These are phyloP conservation scores for Enteromius thamalakanensis DNA, from an alignment of 2,797 vertebrate genomes.

Conservation along the genomic window DNA sequence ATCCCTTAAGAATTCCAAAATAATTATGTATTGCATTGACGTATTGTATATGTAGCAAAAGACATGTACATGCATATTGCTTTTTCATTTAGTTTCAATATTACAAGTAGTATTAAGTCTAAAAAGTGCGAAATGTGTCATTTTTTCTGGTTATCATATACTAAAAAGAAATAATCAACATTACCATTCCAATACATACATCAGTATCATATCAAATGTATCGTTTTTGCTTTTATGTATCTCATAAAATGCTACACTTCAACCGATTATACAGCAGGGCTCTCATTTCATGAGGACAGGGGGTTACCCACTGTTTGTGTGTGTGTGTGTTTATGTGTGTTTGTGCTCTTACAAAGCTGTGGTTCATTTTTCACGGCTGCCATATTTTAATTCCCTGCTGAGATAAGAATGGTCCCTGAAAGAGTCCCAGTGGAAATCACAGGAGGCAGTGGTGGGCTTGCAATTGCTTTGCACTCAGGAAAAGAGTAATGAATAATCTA, in stretches of 20 bases:
- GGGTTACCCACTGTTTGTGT: not conserved
- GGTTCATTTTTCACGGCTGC: constrained; percentile 76
- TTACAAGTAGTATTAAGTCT: not conserved
- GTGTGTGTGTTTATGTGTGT: constrained; percentile 43
- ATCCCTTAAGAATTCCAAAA: not conserved
- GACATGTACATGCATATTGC: not conserved
- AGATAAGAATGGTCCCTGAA: constrained; percentile 74
- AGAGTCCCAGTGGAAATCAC: constrained; percentile 80
- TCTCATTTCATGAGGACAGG: constrained; percentile 14
- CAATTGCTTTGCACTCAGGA: constrained; percentile 65
- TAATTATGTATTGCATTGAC: not conserved
- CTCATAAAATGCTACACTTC: constrained; percentile 53
- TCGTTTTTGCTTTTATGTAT: constrained; percentile 40
- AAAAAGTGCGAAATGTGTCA: not conserved
- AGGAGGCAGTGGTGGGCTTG: constrained; percentile 68
- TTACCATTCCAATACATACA: constrained; percentile 15
- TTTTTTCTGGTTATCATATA: not conserved
- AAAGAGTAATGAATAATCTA: constrained; percentile 82
- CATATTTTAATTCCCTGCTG: constrained; percentile 73
- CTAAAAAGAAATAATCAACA: not conserved
- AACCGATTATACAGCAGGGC: constrained; percentile 36
- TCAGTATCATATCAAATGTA: constrained; percentile 49
- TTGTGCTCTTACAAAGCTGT: constrained; percentile 65
- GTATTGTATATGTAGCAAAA: not conserved
- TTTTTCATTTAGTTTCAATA: not conserved